Evolutionary conservation across 2,797 vertebrate species (phyloP).

Genomic region (Rhincodon typus): DNA sequence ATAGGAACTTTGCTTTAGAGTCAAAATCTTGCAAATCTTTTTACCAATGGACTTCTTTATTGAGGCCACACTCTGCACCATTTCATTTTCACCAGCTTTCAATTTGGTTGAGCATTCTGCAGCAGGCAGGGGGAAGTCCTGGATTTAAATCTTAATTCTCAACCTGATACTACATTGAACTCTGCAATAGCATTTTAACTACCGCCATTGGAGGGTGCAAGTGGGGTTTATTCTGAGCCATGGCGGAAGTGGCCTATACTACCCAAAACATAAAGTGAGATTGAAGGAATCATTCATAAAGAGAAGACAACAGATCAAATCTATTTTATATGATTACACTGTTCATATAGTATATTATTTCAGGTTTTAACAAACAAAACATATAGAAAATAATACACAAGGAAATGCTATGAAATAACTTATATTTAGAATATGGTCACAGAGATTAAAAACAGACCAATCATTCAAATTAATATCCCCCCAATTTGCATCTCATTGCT

Average conservation of each 20-base stretch:
- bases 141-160: not conserved
- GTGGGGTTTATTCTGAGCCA: not conserved
- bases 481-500: constrained; percentile 7
- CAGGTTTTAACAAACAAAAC: not conserved
- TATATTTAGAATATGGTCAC: not conserved
- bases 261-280: not conserved
- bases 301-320: not conserved
- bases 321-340: not conserved
- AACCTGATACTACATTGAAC: not conserved
- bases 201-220: not conserved
- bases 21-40: not conserved
- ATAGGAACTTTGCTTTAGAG: not conserved
- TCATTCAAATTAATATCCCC: not conserved
- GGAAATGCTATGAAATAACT: not conserved
- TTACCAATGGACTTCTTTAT: not conserved
- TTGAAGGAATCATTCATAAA: not conserved
- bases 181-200: not conserved
- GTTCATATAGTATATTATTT: not conserved
- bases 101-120: not conserved
- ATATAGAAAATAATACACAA: not conserved
- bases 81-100: not conserved
- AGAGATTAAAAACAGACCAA: not conserved
- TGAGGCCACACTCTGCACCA: not conserved
- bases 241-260: not conserved
- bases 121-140: not conserved